Evolutionary conservation across 2,797 vertebrate species (phyloP).

Genomic region (Gymnoscopelus braueri): DNA sequence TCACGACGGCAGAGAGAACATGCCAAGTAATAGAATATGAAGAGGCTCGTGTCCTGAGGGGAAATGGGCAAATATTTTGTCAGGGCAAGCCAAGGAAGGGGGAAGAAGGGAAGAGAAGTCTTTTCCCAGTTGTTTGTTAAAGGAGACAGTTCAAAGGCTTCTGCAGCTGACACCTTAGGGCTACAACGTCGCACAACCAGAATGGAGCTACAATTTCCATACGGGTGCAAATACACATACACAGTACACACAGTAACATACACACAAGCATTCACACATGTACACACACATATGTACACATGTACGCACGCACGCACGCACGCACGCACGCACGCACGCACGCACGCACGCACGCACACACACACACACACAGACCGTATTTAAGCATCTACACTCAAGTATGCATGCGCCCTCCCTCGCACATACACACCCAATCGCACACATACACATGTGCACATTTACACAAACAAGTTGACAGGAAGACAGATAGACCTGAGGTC

Average conservation of each 20-base stretch:
- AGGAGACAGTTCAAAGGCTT: conserved; percentile 44
- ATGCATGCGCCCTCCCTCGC: not conserved
- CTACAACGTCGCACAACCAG: conserved; percentile 15
- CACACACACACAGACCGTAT: conserved; percentile 5
- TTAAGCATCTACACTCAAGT: not conserved
- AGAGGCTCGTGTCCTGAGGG: not conserved
- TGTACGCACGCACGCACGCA: conserved; percentile 11
- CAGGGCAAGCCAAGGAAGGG: conserved; percentile 14
- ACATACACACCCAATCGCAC: conserved; percentile 4
- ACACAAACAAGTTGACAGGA: too few species aligned
- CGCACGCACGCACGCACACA: conserved; percentile 5
- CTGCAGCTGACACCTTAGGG: conserved; percentile 32
- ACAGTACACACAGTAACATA: conserved; percentile 1
- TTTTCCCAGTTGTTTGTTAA: conserved; percentile 29
- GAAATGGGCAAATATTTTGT: conserved; percentile 37
- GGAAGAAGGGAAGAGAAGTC: not conserved
- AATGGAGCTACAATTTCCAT: not conserved
- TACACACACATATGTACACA: not conserved
- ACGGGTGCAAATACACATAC: not conserved
- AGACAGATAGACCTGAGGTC: too few species aligned
- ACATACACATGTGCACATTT: too few species aligned
- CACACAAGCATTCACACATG: conserved; percentile 12
- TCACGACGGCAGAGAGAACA: too few species aligned
- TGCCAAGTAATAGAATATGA: not conserved
- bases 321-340: not conserved